Evolutionary conservation across 2,888 invertebrate genomes (phyloP), one percentile per base, ranked within the genome.

Genomic region (Dicranocentrus wangi): DNA sequence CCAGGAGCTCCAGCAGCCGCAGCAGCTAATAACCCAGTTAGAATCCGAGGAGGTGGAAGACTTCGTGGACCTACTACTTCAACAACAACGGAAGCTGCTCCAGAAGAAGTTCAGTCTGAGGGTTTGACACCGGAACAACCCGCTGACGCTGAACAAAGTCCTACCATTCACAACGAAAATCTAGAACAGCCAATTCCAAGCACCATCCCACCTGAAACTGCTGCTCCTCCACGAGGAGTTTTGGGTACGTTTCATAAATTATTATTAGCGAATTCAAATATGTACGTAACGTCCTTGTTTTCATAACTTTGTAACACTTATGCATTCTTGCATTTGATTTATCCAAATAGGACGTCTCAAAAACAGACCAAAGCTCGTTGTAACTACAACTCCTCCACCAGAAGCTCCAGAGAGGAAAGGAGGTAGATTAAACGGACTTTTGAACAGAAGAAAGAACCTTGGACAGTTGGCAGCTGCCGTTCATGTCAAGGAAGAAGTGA

Each of bases 381-480:
- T 81, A 1, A 85, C 85, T 0, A 86, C 86, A 10, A 84, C 86
- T 7, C 53, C 73, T 10, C 76, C 75, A 7, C 84, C 85, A 43
- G 83, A 82, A 25, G 17, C 55, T 7, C 39, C 60, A 1, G 85
- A 85, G 42, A 82, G 81, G n/a, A 86, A 84, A 25, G 82, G 83
- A 32, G 81, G 81, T 66, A 55, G 86, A 73, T 63, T 84, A 17
- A 82, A 80, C 69, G 85, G 86, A 61, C 81, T 86, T 72, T 61
- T 86, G 39, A 84, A 83, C 66, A 58, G 86, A 65, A 82, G 85
- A 47, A 84, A 82, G 58, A 72, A 76, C 27, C 47, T 69, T 39
- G 78, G 73, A 23, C 72, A 75, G 27, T 32, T 72, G 15, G 10
- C 76, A 3, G 55, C 78, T 10, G 58, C 76, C 8, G 78, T 60